Evolutionary conservation across 2,113 vertebrate genomes (phyloP), one percentile per base, ranked within the genome.

Genomic region (Mellivora capensis): DNA sequence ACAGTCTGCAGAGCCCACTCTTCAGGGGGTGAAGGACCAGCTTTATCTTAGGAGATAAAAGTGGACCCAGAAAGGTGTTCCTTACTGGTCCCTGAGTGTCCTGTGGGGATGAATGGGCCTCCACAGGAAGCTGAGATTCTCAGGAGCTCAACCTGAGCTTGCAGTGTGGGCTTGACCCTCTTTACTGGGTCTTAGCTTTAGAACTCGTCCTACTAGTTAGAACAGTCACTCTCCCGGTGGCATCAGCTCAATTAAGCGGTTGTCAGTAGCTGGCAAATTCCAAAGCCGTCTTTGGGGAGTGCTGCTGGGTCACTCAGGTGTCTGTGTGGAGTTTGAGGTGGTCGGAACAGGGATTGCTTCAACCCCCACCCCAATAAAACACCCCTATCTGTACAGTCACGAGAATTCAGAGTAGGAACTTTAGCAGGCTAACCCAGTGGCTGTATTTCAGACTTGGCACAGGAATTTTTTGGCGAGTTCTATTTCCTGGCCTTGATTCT

Each of bases 21-120:
- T 39, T 25, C 47, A 4, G 15, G 27, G 0, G 0, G 1, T 14
- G 2, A 54, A 67, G 57, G 13, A 18, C 15, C 15, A 23, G 23
- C 37, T 88, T 90, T 8, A 69, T 37, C 20, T 44, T 57, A 23
- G 59, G 47, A 52, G 18, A 12, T 27, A n/a, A 47, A 4, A 44
- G 8, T 37, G 47, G 59, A 44, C 18, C 17, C 39, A 7, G 31
- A 49, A 18, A 44, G 23, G 39, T n/a, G 8, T 62, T 29, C 39
- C 31, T 9, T 25, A 27, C 21, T 54, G 20, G 27, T 69, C 39
- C 42, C 74, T 18, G 2, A 47, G 71, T 49, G 29, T 72, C n/a
- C 9, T 57, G 21, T 77, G 25, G 31, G 47, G 29, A 10, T 42
- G 21, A 31, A 49, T 12, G 12, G 27, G 4, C 23, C 23, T 64